Conservation (phyloP, 2,797 vertebrate genomes). For the Girardinus metallicus region DNA sequence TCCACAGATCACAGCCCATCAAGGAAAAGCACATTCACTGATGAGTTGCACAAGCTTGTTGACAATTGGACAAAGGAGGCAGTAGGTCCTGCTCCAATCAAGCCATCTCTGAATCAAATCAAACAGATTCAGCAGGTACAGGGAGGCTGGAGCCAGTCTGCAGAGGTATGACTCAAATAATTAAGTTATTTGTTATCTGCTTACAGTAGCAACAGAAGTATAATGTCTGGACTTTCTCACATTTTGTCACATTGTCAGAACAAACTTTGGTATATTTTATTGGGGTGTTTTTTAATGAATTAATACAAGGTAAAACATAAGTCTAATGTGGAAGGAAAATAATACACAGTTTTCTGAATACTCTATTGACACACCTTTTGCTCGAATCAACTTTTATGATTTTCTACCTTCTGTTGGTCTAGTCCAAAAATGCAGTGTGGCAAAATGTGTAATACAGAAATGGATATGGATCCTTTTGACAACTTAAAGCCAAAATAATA, state of each 20-base stretch:
- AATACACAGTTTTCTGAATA: neutral
- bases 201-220: neutral
- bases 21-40: conserved; percentile 92
- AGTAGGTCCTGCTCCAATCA: conserved; percentile 79
- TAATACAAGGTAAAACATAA: neutral
- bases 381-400: neutral
- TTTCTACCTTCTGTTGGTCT: no score
- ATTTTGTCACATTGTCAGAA: neutral
- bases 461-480: neutral
- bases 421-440: neutral
- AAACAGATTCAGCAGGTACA: conserved; percentile 91
- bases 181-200: neutral
- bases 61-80: conserved; percentile 92
- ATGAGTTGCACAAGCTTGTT: conserved; percentile 92
- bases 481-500: neutral
- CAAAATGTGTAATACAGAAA: neutral
- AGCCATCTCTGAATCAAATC: conserved; percentile 93
- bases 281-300: neutral
- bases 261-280: neutral
- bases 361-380: neutral
- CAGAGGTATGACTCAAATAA: conserved; percentile 82
- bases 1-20: conserved; percentile 74
- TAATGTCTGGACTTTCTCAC: neutral
- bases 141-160: conserved; percentile 84
- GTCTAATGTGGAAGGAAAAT: neutral